These are phyloP conservation scores for Periophthalmus modestus DNA, from an alignment of 2,113 vertebrate species.

Conservation along the genomic window DNA sequence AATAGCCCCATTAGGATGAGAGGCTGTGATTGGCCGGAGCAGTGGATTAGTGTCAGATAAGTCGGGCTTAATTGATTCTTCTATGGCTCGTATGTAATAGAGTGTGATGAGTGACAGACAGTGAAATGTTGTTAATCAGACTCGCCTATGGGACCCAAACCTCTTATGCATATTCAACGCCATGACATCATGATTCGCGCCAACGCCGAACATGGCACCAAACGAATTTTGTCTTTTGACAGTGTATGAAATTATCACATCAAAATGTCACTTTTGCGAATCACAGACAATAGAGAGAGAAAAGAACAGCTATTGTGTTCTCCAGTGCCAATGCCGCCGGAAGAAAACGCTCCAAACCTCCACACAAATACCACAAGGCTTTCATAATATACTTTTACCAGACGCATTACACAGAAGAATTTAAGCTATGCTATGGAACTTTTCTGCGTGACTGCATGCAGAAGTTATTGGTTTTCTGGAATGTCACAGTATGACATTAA, in stretches of 20 bases:
- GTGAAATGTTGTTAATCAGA: constrained; percentile 1
- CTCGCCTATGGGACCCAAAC: background rate
- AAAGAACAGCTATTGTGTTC: background rate
- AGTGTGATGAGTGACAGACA: background rate
- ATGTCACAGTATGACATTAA: too few relatives aligned
- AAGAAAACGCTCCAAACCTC: background rate
- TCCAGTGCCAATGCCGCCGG: background rate
- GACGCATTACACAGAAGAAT: too few relatives aligned
- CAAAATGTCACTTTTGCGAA: constrained; percentile 2
- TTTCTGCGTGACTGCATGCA: too few relatives aligned
- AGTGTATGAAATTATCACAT: constrained; percentile 11
- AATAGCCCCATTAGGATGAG: constrained; percentile 1
- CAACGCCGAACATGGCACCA: background rate
- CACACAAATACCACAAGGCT: background rate
- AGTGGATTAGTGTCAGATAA: constrained; percentile 26
- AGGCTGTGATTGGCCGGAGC: background rate
- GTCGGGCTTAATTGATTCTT: background rate
- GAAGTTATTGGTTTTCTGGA: too few relatives aligned
- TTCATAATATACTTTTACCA: background rate
- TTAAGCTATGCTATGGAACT: too few relatives aligned
- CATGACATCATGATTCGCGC: background rate
- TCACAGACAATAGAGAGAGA: background rate
- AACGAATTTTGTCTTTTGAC: constrained; percentile 4
- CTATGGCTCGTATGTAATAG: background rate
- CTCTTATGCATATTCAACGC: background rate